phyloP scores from a whole-genome alignment of 2,113 vertebrate genomes.

The Stigmatopora nigra region DNA sequence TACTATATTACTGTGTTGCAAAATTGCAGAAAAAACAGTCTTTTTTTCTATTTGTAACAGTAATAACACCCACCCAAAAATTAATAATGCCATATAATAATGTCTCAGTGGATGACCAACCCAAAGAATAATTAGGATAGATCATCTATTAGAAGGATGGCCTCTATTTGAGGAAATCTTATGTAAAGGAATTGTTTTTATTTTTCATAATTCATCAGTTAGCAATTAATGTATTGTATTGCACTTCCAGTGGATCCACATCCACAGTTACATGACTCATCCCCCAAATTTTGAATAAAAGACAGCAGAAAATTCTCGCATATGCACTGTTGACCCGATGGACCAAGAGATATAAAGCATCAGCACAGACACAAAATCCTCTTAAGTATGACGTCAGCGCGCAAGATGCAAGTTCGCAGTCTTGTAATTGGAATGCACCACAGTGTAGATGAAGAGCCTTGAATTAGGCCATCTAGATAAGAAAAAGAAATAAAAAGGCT shows the following conservation, averaged over 20 bases:
- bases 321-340: constrained; percentile 4
- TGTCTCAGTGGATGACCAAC: background rate
- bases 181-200: background rate
- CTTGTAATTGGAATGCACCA: constrained; percentile 1
- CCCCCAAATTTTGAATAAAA: background rate
- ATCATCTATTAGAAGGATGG: background rate
- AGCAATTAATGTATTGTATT: background rate
- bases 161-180: background rate
- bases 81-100: background rate
- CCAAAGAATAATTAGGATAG: background rate
- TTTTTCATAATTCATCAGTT: background rate
- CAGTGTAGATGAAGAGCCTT: constrained; percentile 8
- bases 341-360: background rate
- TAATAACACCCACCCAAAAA: background rate
- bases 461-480: constrained; percentile 31
- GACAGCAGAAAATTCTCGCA: background rate
- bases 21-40: no score
- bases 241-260: background rate
- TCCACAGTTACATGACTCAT: background rate
- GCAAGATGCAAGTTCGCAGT: background rate
- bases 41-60: background rate
- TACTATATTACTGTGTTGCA: no score
- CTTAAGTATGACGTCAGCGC: background rate
- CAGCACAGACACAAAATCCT: background rate
- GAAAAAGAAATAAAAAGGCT: constrained; percentile 6